Evolutionary conservation across 2,113 vertebrate species (phyloP).

Genomic region (Catharus bicknelli): DNA sequence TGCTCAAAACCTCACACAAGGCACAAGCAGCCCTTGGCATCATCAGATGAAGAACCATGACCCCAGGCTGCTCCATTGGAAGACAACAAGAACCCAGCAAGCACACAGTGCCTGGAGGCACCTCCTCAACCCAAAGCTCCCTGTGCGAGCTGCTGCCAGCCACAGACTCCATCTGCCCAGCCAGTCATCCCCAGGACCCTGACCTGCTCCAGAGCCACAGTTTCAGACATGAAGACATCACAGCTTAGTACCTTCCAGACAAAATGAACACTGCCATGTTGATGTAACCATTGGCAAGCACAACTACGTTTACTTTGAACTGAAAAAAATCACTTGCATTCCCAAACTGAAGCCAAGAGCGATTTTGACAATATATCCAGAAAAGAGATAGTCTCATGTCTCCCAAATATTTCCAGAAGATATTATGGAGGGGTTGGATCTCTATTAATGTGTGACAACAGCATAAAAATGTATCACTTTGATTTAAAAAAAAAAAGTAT

Average conservation of each 20-base stretch:
- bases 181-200: neutral
- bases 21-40: neutral
- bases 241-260: neutral
- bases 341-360: constrained; percentile 30
- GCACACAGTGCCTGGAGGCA: rapidly evolving
- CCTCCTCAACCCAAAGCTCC: rapidly evolving
- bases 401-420: neutral
- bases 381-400: neutral
- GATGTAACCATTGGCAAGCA: constrained; percentile 41
- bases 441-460: neutral
- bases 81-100: neutral
- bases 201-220: neutral
- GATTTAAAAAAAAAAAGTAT: neutral
- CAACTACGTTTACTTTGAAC: neutral
- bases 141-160: rapidly evolving
- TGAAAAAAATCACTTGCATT: neutral
- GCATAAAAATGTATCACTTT: constrained; percentile 20
- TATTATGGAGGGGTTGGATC: neutral
- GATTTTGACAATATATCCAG: neutral
- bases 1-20: neutral
- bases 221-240: neutral
- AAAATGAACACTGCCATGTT: constrained; percentile 7
- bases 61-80: neutral
- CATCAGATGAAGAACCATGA: neutral
- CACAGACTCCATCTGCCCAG: rapidly evolving